Evolutionary conservation across 2,888 invertebrate genomes (phyloP), one percentile per base, ranked within the genome.

Genomic region (Eupithecia exiguata): DNA sequence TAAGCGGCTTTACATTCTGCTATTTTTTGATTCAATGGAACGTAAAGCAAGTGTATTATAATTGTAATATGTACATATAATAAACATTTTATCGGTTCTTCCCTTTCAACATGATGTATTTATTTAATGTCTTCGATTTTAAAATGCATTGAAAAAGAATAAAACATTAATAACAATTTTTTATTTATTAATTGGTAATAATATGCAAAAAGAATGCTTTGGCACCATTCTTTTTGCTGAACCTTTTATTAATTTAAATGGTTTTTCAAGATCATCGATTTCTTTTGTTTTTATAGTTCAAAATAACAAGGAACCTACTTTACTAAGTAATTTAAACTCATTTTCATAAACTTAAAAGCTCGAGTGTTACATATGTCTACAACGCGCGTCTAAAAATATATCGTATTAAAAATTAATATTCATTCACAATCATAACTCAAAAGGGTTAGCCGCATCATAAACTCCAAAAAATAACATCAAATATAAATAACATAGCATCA

Each of bases 401-500:
- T 25, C 25, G 58, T 62, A 30, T 16, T 35, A 35, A 3, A 62
- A 62, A 18, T 62, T 16, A 12, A 61, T 63, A 70, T 30, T 35
- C 35, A 62, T 62, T n/a, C 35, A 73, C 62, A 72, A 66, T 62
- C 68, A 69, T 76, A 49, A 66, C 21, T 40, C 68, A 75, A 76
- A 74, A 62, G 77, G 77, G 71, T 74, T 74, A 69, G 72, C 68
- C 76, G 69, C 66, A 67, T 74, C 73, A 77, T 75, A 75, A 76
- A 77, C 74, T 77, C 70, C 75, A 62, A 74, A 80, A 72, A 78
- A 77, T 80, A 79, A 73, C 78, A 83, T 75, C 72, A 79, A 78
- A 81, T 81, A 74, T 75, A 79, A 80, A 80, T 73, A 69, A 71
- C 74, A 71, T 74, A 68, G 70, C 74, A 61, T 36, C 35, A 69